phyloP scores from a whole-genome alignment of 92 coral and sea anemone genomes.

The Porites cylindrica region DNA sequence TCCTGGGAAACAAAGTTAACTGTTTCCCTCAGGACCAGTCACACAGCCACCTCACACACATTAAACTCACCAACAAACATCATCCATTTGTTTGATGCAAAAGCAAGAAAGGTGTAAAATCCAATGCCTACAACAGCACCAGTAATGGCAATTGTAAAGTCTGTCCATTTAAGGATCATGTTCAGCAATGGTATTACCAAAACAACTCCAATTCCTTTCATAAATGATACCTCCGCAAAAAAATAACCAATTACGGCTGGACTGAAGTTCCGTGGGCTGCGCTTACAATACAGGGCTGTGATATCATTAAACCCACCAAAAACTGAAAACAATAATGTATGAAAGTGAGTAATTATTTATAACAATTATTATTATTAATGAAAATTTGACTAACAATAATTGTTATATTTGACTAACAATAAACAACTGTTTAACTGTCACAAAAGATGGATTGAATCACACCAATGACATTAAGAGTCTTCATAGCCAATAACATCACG shows the following conservation, averaged over 20 bases:
- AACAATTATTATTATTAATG: too few species aligned
- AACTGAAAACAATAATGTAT: conserved; percentile 48
- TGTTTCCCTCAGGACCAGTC: too few species aligned
- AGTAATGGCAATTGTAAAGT: conserved; percentile 72
- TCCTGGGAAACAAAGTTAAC: too few species aligned
- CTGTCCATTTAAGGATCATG: conserved; percentile 69
- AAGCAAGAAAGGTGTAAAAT: conserved; percentile 75
- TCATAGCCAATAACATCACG: too few species aligned
- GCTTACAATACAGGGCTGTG: conserved; percentile 72
- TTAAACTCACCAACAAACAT: conserved; percentile 83
- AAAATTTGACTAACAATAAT: too few species aligned
- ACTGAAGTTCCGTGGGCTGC: conserved; percentile 79
- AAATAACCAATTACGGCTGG: conserved; percentile 87
- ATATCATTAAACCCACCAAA: conserved; percentile 91
- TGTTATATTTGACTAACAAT: too few species aligned
- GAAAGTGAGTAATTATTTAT: neutral
- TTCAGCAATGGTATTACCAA: conserved; percentile 86
- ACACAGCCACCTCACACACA: too few species aligned
- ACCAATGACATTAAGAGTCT: too few species aligned
- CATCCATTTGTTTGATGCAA: conserved; percentile 82
- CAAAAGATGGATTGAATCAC: too few species aligned
- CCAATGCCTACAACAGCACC: conserved; percentile 66
- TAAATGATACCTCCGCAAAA: conserved; percentile 65
- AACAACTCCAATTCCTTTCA: conserved; percentile 84
- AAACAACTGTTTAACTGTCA: too few species aligned